Base-by-base conservation (phyloP, 1,140 invertebrate species). In the Acyrthosiphon pisum region DNA sequence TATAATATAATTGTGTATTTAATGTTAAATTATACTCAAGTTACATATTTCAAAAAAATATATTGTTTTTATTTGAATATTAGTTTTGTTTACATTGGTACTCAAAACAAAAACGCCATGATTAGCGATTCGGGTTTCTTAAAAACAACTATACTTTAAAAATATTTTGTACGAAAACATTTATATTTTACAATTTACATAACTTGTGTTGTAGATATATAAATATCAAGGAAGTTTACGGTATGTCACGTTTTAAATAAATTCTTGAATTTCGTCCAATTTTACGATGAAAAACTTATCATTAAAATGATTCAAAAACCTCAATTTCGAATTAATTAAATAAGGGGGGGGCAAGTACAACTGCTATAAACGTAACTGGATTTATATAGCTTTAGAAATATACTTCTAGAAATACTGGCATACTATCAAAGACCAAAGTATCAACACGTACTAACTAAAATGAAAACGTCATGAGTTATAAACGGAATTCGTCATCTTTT, bases 371-470 rank as follows among this genome's bases (percentile, higher is more conserved):
- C n/a, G 60, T 76, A 76, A 76, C 60, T 76, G 60, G n/a, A 76
- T 76, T 76, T 76, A 76, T 76, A 76, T 76, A 76, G 60, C n/a
- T 76, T 76, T 76, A 76, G 60, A 76, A 76, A 76, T 76, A 11
- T 76, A 76, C 60, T 76, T 76, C 37, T 44, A 86, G 41, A 86
- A 86, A 86, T 86, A 86, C 83, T 86, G 83, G 83, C 37, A 86
- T 26, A 30, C 8, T 86, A 44, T 86, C 83, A 86, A 76, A 76
- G 30, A 76, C n/a, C 23, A 76, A 76, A 86, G 37, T 86, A 44
- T 86, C 26, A 86, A 86, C 83, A 86, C 41, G 23, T 86, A 86
- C 41, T 46, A 44, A 44, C 83, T 86, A 86, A 86, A 86, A 86
- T 86, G 23, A 86, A 83, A 86, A 86, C 41, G 37, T 44, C 83